Evolutionary conservation across 2,113 vertebrate genomes (phyloP).

Genomic region (Paedocypris sp.): DNA sequence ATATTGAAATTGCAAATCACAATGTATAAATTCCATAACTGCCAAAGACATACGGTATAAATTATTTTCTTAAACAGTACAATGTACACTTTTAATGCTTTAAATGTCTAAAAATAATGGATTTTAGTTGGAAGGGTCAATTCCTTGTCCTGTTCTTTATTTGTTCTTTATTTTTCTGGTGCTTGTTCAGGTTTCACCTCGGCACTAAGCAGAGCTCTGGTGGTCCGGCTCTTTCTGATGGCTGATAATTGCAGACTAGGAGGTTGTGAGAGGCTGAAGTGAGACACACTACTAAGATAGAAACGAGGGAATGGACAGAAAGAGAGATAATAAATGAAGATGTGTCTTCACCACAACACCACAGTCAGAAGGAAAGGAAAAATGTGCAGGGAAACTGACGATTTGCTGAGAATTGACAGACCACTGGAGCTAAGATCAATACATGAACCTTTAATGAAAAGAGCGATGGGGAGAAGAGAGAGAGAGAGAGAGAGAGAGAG

Average conservation of each 20-base stretch:
- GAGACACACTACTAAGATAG: not conserved
- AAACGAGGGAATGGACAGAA: not conserved
- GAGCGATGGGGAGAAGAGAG: not conserved
- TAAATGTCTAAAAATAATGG: too few relatives aligned
- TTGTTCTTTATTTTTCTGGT: too few relatives aligned
- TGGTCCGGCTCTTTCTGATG: not conserved
- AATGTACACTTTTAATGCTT: too few relatives aligned
- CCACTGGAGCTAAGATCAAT: not conserved
- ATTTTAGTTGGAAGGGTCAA: too few relatives aligned
- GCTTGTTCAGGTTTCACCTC: slow-evolving; percentile 1
- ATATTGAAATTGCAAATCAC: too few relatives aligned
- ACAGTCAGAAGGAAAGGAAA: not conserved
- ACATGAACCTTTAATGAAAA: not conserved
- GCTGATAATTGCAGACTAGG: slow-evolving; percentile 13
- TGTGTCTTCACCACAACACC: not conserved
- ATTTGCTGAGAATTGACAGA: not conserved
- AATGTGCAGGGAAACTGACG: not conserved
- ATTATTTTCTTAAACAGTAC: too few relatives aligned
- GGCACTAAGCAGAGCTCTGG: not conserved
- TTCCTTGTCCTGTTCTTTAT: too few relatives aligned
- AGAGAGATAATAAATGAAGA: slow-evolving; percentile 13
- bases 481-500: not conserved
- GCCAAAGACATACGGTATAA: too few relatives aligned
- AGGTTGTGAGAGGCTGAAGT: not conserved
- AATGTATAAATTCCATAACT: too few relatives aligned